Conservation (phyloP, 2,797 vertebrate species). For the Ctenopoma kingsleyae region DNA sequence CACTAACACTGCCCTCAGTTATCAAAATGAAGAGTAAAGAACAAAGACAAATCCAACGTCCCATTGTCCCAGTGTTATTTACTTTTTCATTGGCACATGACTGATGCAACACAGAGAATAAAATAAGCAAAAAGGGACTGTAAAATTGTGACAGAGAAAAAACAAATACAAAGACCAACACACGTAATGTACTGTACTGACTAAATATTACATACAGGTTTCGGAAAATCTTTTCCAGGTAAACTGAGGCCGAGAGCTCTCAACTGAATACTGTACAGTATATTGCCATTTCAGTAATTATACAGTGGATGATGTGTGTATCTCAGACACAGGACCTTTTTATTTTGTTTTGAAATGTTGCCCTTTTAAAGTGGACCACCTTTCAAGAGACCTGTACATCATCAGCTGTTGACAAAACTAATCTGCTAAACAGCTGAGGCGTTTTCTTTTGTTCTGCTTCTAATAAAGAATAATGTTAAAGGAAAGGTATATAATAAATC, state of each 20-base stretch:
- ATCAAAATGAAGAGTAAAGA: slow-evolving; percentile 19
- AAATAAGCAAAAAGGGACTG: slow-evolving; percentile 9
- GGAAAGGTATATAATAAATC: no score
- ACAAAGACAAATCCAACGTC: slow-evolving; percentile 14
- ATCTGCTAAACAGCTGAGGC: no score
- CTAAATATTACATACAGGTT: not conserved
- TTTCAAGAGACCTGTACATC: no score
- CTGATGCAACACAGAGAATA: slow-evolving; percentile 41
- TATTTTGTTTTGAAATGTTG: no score
- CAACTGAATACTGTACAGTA: not conserved
- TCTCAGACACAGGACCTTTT: not conserved
- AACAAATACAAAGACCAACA: slow-evolving; percentile 7
- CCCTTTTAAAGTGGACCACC: no score
- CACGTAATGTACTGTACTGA: not conserved
- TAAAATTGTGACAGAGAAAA: not conserved
- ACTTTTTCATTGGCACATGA: slow-evolving; percentile 34
- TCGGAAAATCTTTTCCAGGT: not conserved
- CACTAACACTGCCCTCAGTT: slow-evolving; percentile 31
- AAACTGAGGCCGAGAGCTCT: not conserved
- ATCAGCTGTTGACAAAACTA: no score
- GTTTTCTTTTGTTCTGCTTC: no score
- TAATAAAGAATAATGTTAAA: no score
- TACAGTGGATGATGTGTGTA: not conserved
- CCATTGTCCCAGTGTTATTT: slow-evolving; percentile 32
- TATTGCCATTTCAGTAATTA: not conserved